Evolutionary conservation across 37 sponge, comb jelly and placozoan genomes (phyloP), one percentile per base, ranked within the genome.

Genomic region (Haliclona indistincta): DNA sequence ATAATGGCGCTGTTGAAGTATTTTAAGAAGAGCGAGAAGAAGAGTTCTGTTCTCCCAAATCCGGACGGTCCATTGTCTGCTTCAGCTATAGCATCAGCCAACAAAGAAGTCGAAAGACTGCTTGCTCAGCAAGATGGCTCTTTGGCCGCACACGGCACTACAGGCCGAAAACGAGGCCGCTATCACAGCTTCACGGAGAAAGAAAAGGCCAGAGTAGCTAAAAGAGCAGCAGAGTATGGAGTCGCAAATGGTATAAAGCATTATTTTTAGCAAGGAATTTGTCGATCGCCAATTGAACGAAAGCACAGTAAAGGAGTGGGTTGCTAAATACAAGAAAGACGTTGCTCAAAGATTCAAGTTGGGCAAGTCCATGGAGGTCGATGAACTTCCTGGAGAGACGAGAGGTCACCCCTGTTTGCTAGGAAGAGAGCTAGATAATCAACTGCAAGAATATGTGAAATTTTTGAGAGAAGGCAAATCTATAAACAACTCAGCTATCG

Each of bases 401-500:
- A 71, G 73, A 34, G 73, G 73, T 49, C 73, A 54, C 29, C 73
- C 73, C 6, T 28, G 10, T 58, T 23, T 71, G 39, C 38, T 71
- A 7, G 73, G 63, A 28, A 62, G 6, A 26, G 73, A 58, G 5
- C 19, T 71, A 22, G 73, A 71, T 71, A 58, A 22, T 20, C 10
- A 60, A 42, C 34, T 71, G 5, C 73, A 54, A 28, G 62, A 49
- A 8, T 71, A 71, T 41, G 20, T 71, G 25, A 71, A 39, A 23
- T 28, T 17, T 34, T n/a, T 71, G 30, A 49, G 73, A 71, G 73
- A 71, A 71, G 28, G 28, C 10, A 28, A 28, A 7, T 19, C 73
- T 71, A 62, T 54, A 17, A 25, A 55, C 43, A 71, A 71, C 62
- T 55, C 73, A 13, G 73, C 73, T 20, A 60, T 71, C 23, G 73